Base-by-base conservation (phyloP, 2,797 vertebrate species). In the Coregonus suidteri region DNA sequence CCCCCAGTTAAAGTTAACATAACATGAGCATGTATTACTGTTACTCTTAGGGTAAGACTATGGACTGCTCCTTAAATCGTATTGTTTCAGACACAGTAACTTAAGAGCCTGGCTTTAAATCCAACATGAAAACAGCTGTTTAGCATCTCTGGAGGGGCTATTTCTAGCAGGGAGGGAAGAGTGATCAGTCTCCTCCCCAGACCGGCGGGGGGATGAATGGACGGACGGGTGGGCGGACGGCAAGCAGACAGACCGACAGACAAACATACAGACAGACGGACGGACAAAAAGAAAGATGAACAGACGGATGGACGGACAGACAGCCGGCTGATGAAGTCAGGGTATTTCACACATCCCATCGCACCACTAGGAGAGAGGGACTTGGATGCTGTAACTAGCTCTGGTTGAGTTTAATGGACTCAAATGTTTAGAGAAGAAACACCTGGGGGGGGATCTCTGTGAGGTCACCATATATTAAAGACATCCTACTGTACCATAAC, bases 91-190 rank as follows among this genome's bases (percentile, higher is more conserved):
- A 77, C 79, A 73, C 41, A 31, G 78, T 75, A 87, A 87, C 81
- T 89, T 81, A 86, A 90, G 86, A 83, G 85, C 79, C 82, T 82
- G 20, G 73, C 79, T 86, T 89, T 90, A 89, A 87, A 91, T 90
- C 84, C 75, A 35, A 79, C 66, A 84, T 80, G 81, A 91, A 88
- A 91, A 88, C 92, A 92, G 90, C 87, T 89, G 90, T 82, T 87
- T 79, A 79, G 77, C 65, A 79, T 91, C 89, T 90, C 83, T 54
- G 35, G 79, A 81, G 81, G 83, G 53, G 70, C 67, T 86, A 82
- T 88, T 88, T 92, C 88, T 77, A 79, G 68, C 37, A 37, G 51
- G n/a, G 59, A 64, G 20, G 20, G 59, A 13, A 13, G 30, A 20
- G 9, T 75, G 78, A 86, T 84, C 86, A 62, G 71, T 47, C 41